phyloP scores from a whole-genome alignment of 1,140 invertebrate species.

The Wasmannia auropunctata region DNA sequence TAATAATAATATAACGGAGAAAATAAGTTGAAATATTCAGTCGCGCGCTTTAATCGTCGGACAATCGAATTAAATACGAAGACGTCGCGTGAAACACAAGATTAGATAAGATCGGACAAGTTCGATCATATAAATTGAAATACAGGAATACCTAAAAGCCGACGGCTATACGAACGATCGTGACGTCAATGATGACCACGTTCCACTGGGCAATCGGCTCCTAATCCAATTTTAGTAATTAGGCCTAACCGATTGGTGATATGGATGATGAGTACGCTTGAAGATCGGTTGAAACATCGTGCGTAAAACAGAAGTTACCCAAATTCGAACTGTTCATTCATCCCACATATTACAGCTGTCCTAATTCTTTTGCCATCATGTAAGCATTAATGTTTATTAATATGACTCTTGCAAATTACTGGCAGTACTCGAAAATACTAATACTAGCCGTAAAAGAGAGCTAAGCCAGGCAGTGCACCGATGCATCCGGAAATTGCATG shows the following conservation, averaged over 20 bases:
- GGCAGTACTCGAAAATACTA: background rate
- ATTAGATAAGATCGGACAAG: slow-evolving; percentile 13
- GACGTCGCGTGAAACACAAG: background rate
- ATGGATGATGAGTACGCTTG: background rate
- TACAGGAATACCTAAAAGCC: slow-evolving; percentile 28
- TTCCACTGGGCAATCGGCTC: slow-evolving; percentile 77
- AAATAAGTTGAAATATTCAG: slow-evolving; percentile 18
- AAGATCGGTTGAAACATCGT: slow-evolving; percentile 38
- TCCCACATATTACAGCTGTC: background rate
- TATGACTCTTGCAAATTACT: background rate
- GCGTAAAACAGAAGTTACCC: background rate
- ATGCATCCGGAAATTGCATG: slow-evolving; percentile 7
- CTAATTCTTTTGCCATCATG: background rate
- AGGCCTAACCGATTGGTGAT: slow-evolving; percentile 56
- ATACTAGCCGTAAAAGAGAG: background rate
- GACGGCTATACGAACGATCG: slow-evolving; percentile 19
- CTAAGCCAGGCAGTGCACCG: background rate
- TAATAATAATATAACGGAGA: too few species aligned
- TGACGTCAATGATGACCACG: slow-evolving; percentile 76
- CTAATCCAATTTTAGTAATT: slow-evolving; percentile 79
- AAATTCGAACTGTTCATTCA: background rate
- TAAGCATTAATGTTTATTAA: background rate
- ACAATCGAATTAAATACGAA: slow-evolving; percentile 9
- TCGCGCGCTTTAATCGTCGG: background rate
- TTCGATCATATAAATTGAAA: slow-evolving; percentile 33